Evolutionary conservation across 2,888 invertebrate genomes (phyloP).

Genomic region (Cyrtodaria siliqua): DNA sequence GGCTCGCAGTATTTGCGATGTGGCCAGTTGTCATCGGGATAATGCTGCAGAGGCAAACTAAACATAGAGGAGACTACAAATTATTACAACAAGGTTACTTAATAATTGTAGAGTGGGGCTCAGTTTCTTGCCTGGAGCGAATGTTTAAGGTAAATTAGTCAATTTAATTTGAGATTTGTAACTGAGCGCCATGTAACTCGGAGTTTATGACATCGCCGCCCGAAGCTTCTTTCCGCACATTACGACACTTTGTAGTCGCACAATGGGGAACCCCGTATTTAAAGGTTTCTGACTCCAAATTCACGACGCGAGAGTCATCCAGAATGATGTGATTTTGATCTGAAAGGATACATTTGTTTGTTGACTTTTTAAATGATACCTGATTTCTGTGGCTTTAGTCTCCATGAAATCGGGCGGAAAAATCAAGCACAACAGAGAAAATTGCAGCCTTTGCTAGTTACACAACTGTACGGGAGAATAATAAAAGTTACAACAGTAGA

Average conservation of each 20-base stretch:
- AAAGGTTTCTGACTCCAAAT: conserved; percentile 13
- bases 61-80: not conserved
- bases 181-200: conserved; percentile 25
- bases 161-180: conserved; percentile 46
- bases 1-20: too few species aligned
- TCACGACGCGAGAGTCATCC: conserved; percentile 13
- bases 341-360: conserved; percentile 32
- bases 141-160: conserved; percentile 49
- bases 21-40: too few species aligned
- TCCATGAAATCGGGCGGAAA: too few species aligned
- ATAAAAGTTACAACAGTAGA: too few species aligned
- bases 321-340: conserved; percentile 22
- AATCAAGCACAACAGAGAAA: too few species aligned
- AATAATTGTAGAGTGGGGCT: conserved; percentile 7
- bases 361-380: conserved; percentile 31
- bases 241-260: conserved; percentile 25
- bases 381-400: conserved; percentile 2
- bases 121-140: conserved; percentile 33
- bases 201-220: conserved; percentile 35
- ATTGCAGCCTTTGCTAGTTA: too few species aligned
- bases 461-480: too few species aligned
- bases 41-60: not conserved
- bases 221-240: conserved; percentile 42
- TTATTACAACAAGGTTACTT: conserved; percentile 34
- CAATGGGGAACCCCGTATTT: conserved; percentile 18